These are phyloP conservation scores for Oreochromis niloticus DNA, from an alignment of 2,113 vertebrate species.

Conservation along the genomic window DNA sequence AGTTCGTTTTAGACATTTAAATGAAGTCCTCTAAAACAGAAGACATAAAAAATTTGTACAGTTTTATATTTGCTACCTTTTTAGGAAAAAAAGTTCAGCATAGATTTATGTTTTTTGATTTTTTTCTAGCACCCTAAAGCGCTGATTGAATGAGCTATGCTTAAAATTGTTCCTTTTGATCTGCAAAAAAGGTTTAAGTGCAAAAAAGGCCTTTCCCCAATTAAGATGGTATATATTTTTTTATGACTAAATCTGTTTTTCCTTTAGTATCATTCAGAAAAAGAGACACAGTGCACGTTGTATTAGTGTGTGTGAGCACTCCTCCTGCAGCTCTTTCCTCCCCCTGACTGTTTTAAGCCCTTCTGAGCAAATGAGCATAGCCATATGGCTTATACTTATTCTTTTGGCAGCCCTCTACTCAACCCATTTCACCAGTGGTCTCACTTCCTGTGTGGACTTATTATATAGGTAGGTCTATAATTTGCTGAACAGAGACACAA, in stretches of 20 bases:
- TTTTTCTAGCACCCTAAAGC: not conserved
- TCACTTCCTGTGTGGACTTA: not conserved
- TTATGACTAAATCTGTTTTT: not conserved
- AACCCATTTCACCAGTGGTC: not conserved
- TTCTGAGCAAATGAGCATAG: not conserved
- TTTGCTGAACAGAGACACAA: not conserved
- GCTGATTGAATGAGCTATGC: not conserved
- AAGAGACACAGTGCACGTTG: not conserved
- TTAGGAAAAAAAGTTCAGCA: not conserved
- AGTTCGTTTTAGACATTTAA: not conserved
- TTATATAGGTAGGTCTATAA: fast-evolving
- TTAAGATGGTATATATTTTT: not conserved
- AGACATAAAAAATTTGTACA: not conserved
- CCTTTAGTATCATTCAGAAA: not conserved
- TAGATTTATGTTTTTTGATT: not conserved
- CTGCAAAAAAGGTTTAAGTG: not conserved
- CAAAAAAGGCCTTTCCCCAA: not conserved
- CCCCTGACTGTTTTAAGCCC: not conserved
- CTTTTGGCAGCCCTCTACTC: not conserved
- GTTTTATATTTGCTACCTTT: not conserved
- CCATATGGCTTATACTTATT: not conserved
- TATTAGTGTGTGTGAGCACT: not conserved
- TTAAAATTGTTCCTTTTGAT: not conserved
- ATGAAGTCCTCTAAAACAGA: not conserved
- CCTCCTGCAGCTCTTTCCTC: not conserved